A percentile compares a stretch with the other conserved stretches of the same genome.
Evolutionary conservation across 2,888 invertebrate species (phyloP).

Genomic region (Euplagia quadripunctaria): DNA sequence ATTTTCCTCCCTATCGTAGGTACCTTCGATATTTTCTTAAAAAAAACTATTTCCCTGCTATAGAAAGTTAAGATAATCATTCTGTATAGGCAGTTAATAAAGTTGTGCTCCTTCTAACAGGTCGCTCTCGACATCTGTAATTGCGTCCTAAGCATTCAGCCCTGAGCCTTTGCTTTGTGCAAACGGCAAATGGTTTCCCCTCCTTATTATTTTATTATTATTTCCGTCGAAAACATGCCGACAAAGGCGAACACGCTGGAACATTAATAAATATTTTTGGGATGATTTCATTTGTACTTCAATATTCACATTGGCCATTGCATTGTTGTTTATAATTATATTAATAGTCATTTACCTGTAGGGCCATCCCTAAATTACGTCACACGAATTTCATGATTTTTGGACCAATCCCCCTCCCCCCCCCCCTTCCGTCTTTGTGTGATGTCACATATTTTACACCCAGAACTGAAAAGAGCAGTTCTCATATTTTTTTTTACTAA

Average conservation of each 20-base stretch:
- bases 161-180: slow-evolving; percentile 73
- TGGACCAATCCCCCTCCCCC: too few species aligned
- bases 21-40: neutral
- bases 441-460: too few species aligned
- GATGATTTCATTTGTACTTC: slow-evolving; percentile 61
- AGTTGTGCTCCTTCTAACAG: slow-evolving; percentile 49
- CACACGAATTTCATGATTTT: too few species aligned
- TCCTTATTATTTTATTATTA: slow-evolving; percentile 76
- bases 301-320: slow-evolving; percentile 55
- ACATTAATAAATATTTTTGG: slow-evolving; percentile 59
- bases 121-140: slow-evolving; percentile 64
- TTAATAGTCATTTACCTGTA: neutral
- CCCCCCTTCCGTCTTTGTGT: too few species aligned
- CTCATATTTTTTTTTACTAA: too few species aligned
- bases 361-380: too few species aligned
- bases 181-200: slow-evolving; percentile 58
- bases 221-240: slow-evolving; percentile 70
- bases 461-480: too few species aligned
- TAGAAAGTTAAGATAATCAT: slow-evolving; percentile 11
- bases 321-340: slow-evolving; percentile 1
- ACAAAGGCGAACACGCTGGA: slow-evolving; percentile 40
- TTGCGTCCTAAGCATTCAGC: slow-evolving; percentile 71
- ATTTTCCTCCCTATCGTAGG: too few species aligned
- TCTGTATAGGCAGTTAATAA: slow-evolving; percentile 50
- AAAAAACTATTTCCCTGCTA: neutral